Conservation (phyloP, 1,140 invertebrate genomes). For the Drosophila arawakana region DNA sequence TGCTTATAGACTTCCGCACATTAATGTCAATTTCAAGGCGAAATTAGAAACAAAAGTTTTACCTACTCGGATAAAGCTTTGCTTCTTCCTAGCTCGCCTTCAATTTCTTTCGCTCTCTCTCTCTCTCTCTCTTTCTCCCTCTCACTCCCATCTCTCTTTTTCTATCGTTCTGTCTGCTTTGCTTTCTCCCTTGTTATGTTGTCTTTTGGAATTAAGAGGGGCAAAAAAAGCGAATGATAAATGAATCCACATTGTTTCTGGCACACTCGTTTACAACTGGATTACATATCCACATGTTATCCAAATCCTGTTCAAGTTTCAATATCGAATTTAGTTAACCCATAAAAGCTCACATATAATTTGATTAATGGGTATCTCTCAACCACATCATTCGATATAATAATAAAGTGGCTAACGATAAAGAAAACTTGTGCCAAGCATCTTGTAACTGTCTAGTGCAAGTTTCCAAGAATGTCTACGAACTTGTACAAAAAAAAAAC, state of each 20-base stretch:
- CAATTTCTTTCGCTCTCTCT: too few species aligned
- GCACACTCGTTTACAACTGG: constrained; percentile 29
- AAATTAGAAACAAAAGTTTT: constrained; percentile 41
- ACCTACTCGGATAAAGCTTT: constrained; percentile 25
- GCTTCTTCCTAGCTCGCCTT: neutral
- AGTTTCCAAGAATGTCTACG: neutral
- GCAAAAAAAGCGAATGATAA: constrained; percentile 26
- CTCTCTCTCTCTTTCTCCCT: neutral
- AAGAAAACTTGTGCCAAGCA: neutral
- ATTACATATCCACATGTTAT: constrained; percentile 28
- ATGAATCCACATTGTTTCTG: constrained; percentile 35
- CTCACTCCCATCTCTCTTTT: neutral
- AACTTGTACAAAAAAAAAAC: neutral
- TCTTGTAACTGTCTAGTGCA: neutral
- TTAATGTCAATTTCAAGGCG: constrained; percentile 36
- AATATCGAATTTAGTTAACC: constrained; percentile 15
- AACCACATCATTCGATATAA: constrained; percentile 7
- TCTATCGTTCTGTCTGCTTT: neutral
- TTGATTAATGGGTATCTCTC: constrained; percentile 9
- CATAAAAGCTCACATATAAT: neutral
- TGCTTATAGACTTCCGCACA: constrained; percentile 37
- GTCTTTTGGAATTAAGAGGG: neutral
- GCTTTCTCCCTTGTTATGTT: neutral
- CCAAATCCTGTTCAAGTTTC: constrained; percentile 5
- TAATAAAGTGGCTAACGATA: neutral